Evolutionary conservation across 1,140 invertebrate genomes (phyloP).

Genomic region (Trachelipus rathkii): DNA sequence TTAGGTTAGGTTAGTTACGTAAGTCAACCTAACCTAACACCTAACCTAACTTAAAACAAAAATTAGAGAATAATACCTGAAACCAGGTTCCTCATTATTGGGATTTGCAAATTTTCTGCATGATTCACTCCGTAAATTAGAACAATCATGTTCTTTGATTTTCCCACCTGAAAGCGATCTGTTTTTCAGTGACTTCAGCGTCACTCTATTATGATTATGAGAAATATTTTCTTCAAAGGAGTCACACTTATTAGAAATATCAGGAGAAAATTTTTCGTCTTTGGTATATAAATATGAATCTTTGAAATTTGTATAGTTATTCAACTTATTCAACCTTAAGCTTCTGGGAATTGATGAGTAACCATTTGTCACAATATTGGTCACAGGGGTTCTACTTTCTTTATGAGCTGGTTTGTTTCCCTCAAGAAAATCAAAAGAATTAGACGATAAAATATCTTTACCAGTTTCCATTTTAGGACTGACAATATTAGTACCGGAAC

Average conservation of each 20-base stretch:
- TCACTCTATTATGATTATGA: neutral
- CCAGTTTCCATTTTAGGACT: neutral
- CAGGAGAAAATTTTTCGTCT: neutral
- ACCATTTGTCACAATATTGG: neutral
- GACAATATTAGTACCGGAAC: slow-evolving; percentile 17
- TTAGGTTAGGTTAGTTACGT: too few species aligned
- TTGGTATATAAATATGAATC: slow-evolving; percentile 32
- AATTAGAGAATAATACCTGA: too few species aligned
- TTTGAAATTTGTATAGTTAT: slow-evolving; percentile 38
- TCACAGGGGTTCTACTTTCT: neutral
- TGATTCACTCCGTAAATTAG: too few species aligned
- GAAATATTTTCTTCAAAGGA: neutral
- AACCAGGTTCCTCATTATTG: too few species aligned
- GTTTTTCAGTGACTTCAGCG: neutral
- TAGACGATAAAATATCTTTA: neutral
- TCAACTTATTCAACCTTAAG: slow-evolving; percentile 35
- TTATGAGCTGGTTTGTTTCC: neutral
- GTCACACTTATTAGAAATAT: neutral
- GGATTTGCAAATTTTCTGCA: too few species aligned
- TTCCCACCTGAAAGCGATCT: neutral
- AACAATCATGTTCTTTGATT: neutral
- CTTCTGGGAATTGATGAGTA: slow-evolving; percentile 33
- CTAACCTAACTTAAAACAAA: too few species aligned
- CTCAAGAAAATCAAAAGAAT: neutral
- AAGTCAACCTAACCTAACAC: too few species aligned